These are phyloP conservation scores for Cyclophora punctaria DNA, from an alignment of 2,888 invertebrate genomes.

Conservation along the genomic window DNA sequence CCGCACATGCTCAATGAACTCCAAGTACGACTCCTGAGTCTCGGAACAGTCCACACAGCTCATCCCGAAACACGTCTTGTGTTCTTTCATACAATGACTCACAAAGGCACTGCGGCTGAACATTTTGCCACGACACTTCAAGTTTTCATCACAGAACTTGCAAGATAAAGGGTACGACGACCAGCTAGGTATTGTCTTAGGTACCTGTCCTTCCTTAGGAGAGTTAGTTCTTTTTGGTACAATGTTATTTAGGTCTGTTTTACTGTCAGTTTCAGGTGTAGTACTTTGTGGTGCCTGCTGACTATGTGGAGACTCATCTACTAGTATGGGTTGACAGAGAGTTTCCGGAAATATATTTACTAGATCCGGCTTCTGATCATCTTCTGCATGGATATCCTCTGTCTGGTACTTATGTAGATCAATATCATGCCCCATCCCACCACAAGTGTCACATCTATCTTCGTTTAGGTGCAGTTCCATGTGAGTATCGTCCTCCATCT, in stretches of 20 bases:
- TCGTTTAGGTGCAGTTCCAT: not conserved
- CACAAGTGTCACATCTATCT: conserved; percentile 2
- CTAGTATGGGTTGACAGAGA: too few species aligned
- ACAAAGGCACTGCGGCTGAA: too few species aligned
- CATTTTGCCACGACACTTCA: too few species aligned
- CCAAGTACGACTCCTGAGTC: not conserved
- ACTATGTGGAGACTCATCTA: too few species aligned
- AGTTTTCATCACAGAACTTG: conserved; percentile 3
- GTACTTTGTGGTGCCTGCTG: too few species aligned
- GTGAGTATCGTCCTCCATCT: not conserved
- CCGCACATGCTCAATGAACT: conserved; percentile 7
- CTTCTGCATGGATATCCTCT: too few species aligned
- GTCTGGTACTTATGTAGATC: too few species aligned
- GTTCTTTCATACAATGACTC: conserved; percentile 4
- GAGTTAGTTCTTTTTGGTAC: too few species aligned
- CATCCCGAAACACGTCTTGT: conserved; percentile 6
- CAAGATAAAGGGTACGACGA: conserved; percentile 5
- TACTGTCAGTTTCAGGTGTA: too few species aligned
- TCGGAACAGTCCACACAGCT: conserved; percentile 7
- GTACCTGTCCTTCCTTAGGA: not conserved
- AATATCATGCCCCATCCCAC: not conserved
- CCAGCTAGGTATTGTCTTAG: not conserved
- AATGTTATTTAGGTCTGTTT: too few species aligned
- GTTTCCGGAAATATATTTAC: too few species aligned
- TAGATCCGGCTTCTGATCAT: too few species aligned